Base-by-base conservation (phyloP, 2,888 invertebrate species). In the Archaeoteleia sp. region DNA sequence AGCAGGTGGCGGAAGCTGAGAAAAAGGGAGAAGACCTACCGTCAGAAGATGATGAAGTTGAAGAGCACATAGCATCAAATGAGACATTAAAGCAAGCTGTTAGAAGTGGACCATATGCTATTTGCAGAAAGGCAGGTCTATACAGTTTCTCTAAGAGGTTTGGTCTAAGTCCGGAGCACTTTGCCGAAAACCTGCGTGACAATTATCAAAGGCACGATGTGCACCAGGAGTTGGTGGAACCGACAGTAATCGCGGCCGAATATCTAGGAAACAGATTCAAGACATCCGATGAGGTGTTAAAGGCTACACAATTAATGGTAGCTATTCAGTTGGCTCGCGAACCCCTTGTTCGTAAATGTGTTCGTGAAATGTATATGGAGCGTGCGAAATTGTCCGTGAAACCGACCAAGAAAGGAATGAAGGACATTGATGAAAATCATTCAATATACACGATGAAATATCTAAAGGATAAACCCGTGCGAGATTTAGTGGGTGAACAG, bases 341-440 rank as follows among this genome's bases (percentile, higher is more conserved):
- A 82, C 98, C 98, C 0, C 86, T 94, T 63, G 91, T 98, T 5
- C 88, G 97, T 0, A 92, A 93, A 78, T 92, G 93, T 74, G 90
- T 97, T 5, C 88, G 98, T 0, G 95, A 95, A 84, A 92, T 93
- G 34, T 93, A 94, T 83, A 93, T 93, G 77, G 97, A 97, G 82
- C 88, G 96, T 7, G 97, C 96, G 1, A 94, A 94, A 70, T 83
- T 99, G 60, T 89, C 89, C 62, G 92, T 95, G 0, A 83, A 85
- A 0, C 97, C 98, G 0, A 98, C 98, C 0, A 93, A 94, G 80
- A 93, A 94, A 72, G 99, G 99, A 0, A 81, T 93, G 27, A 97
- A 97, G 86, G 95, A 96, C 78, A 96, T 99, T 68, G 99, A 99
- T 82, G 98, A 99, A 86, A 92, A 92, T 72, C 97, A 99, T 85